phyloP scores from a whole-genome alignment of 2,888 invertebrate species.

The Drosophila atroscutellata region DNA sequence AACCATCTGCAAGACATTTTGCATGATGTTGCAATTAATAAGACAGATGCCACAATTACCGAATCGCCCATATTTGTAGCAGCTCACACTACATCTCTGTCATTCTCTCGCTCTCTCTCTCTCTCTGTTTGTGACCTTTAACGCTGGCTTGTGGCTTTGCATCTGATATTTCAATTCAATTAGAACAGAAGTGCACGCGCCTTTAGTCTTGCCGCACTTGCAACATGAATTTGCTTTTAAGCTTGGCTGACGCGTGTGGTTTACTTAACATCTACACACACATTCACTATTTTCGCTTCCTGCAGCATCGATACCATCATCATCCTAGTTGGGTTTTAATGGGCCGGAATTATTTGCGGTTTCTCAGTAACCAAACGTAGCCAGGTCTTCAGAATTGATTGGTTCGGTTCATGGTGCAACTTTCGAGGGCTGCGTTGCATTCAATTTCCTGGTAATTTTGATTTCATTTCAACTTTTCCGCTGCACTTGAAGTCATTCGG shows the following conservation, averaged over 20 bases:
- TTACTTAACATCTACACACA: conserved; percentile 27
- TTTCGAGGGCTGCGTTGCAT: conserved; percentile 16
- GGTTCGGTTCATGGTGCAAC: conserved; percentile 10
- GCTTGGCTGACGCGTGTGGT: conserved; percentile 30
- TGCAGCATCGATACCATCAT: not conserved
- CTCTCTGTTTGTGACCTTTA: conserved; percentile 15
- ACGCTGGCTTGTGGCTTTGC: conserved; percentile 1
- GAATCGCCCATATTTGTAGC: conserved; percentile 9
- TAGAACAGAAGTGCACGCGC: conserved; percentile 49
- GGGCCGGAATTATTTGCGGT: conserved; percentile 20
- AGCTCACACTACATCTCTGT: not conserved
- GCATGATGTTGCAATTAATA: conserved; percentile 37
- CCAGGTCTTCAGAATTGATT: not conserved
- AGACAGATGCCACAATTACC: conserved; percentile 42
- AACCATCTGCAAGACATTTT: conserved; percentile 17
- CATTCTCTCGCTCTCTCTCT: too few species aligned
- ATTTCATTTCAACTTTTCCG: conserved; percentile 7
- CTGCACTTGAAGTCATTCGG: not conserved
- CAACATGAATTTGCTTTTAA: conserved; percentile 69
- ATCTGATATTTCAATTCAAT: conserved; percentile 45
- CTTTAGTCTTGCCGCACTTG: conserved; percentile 23
- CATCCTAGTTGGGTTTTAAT: conserved; percentile 5
- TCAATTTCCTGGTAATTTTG: conserved; percentile 23
- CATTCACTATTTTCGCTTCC: not conserved
- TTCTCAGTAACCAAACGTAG: conserved; percentile 7